These are phyloP conservation scores for Pseudomyrmex sp. DNA, from an alignment of 1,140 invertebrate genomes.

Conservation along the genomic window DNA sequence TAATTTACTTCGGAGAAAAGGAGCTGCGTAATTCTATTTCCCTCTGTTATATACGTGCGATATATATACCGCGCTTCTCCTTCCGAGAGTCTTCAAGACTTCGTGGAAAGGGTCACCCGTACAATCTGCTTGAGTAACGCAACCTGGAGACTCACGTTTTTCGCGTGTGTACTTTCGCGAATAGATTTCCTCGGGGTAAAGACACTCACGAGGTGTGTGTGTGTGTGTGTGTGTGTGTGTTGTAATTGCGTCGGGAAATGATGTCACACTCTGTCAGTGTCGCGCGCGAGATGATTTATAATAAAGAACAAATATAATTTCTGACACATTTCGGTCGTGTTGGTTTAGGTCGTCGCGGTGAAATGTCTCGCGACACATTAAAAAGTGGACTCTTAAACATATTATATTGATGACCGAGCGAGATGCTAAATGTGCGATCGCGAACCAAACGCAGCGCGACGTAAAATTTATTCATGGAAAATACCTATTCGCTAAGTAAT, in stretches of 20 bases:
- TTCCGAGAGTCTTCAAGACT: background rate
- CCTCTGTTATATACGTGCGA: conserved; percentile 32
- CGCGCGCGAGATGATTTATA: background rate
- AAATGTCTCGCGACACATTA: background rate
- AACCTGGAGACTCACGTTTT: background rate
- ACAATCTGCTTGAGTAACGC: conserved; percentile 37
- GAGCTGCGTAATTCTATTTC: conserved; percentile 58
- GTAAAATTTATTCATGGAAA: conserved; percentile 50
- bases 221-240: too few relatives aligned
- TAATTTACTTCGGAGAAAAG: conserved; percentile 56
- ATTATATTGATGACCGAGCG: conserved; percentile 12
- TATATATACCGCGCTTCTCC: conserved; percentile 21
- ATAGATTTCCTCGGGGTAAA: conserved; percentile 18
- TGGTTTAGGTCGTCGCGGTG: background rate
- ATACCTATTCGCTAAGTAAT: conserved; percentile 63
- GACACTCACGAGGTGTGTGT: too few relatives aligned
- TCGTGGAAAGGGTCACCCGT: background rate
- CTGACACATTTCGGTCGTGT: background rate
- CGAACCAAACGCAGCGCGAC: background rate
- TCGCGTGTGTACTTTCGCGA: background rate
- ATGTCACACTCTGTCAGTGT: background rate
- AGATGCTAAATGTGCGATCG: conserved; percentile 1
- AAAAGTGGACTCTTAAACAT: background rate
- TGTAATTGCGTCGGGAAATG: background rate
- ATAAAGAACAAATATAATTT: background rate